Base-by-base conservation (phyloP, 64 coral and sea anemone genomes). In the Porites lutea region DNA sequence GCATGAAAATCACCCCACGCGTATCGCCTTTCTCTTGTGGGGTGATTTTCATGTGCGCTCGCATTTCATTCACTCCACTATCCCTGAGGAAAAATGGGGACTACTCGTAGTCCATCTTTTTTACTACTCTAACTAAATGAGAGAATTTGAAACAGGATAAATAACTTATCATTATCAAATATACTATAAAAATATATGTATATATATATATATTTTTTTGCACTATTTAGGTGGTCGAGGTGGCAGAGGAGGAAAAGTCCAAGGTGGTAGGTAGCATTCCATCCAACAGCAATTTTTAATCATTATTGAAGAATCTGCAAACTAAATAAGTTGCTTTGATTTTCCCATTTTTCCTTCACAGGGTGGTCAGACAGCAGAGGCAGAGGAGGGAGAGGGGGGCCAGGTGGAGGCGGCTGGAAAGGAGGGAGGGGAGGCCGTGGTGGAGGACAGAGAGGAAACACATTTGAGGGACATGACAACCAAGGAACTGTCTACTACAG, bases 221-320 rank as follows among this genome's bases (percentile, higher is more conserved):
- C 27, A 59, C 48, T 68, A 48, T 60, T 89, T 69, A 89, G 93
- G 96, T 90, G 93, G 96, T 37, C 73, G 78, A 52, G 70, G 97
- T 91, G 96, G 96, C 1, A 83, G 65, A 59, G 87, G 96, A 77
- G 80, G 79, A 13, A 97, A 88, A 62, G 95, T 97, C 15, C 95
- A 97, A 59, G 83, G 95, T 64, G 51, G 95, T 93, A 74, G 81
- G 87, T 92, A 15, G 50, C 4, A 73, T 21, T 46, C 27, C 27
- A 37, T 37, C 27, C 27, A 37, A 37, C 27, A 37, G 27, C 27
- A 37, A 37, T 37, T 37, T 37, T 37, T 37, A 37, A 37, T 37
- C 27, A 37, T 37, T 72, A 72, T 10, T 72, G 8, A 73, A 10
- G 10, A 4, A 57, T 5, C 7, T 57, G 7, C 54, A 57, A 57